These are phyloP conservation scores for Archilochus colubris DNA, from an alignment of 2,113 vertebrate species.

Conservation along the genomic window DNA sequence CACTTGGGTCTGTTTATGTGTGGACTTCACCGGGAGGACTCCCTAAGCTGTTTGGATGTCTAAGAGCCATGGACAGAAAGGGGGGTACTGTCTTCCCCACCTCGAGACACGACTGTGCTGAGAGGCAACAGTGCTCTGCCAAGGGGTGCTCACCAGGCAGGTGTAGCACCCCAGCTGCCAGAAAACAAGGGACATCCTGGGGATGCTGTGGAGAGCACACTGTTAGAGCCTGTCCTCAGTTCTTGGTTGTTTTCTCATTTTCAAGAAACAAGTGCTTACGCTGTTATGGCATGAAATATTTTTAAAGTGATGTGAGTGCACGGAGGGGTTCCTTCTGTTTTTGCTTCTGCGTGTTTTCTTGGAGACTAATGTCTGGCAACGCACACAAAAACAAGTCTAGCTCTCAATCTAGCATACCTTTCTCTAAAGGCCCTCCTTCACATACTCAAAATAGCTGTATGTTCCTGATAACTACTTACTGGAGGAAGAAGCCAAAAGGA, in stretches of 20 bases:
- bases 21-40: not conserved
- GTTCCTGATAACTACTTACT: not conserved
- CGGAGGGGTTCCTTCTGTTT: not conserved
- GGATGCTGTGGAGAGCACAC: accelerated
- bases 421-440: not conserved
- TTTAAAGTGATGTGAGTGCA: not conserved
- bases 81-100: not conserved
- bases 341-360: constrained; percentile 6
- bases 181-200: not conserved
- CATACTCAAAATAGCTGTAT: constrained; percentile 24
- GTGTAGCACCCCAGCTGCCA: accelerated
- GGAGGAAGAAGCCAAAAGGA: constrained; percentile 63
- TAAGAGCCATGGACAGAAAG: not conserved
- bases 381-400: not conserved
- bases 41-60: not conserved
- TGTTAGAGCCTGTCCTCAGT: not conserved
- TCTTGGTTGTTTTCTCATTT: not conserved
- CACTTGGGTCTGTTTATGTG: not conserved
- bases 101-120: accelerated
- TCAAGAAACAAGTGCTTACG: not conserved
- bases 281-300: not conserved
- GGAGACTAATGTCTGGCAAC: not conserved
- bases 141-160: not conserved
- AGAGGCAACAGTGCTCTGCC: not conserved
- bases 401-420: not conserved